Evolutionary conservation across 1,140 invertebrate species (phyloP).

Genomic region (Zeugodacus cucurbitae): DNA sequence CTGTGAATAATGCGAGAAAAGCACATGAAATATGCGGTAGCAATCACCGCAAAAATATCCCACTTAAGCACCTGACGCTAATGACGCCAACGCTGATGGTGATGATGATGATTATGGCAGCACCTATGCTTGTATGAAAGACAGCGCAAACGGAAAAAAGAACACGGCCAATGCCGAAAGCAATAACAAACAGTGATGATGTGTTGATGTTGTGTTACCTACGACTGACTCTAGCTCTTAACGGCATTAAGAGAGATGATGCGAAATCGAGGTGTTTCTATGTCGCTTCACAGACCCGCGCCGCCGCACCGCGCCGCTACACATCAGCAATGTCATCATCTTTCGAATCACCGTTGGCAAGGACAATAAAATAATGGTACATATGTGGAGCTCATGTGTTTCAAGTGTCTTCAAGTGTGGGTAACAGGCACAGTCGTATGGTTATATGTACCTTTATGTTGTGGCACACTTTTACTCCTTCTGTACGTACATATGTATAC

Average conservation of each 20-base stretch:
- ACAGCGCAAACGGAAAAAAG: background rate
- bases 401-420: no score
- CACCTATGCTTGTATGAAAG: background rate
- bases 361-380: background rate
- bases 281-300: background rate
- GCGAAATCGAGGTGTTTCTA: background rate
- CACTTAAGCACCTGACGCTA: conserved; percentile 5
- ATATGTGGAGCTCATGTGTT: background rate
- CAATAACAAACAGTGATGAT: conserved; percentile 11
- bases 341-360: background rate
- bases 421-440: background rate
- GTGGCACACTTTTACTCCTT: background rate
- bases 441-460: background rate
- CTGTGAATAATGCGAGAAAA: background rate
- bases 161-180: background rate
- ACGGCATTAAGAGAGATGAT: background rate
- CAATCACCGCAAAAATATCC: conserved; percentile 5
- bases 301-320: background rate
- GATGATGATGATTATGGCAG: conserved; percentile 3
- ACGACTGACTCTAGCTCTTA: background rate
- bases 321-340: background rate
- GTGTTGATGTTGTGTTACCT: background rate
- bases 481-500: background rate
- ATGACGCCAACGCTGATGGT: background rate
- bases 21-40: background rate